Base-by-base conservation (phyloP, 2,797 vertebrate species). In the Leuciscus waleckii region DNA sequence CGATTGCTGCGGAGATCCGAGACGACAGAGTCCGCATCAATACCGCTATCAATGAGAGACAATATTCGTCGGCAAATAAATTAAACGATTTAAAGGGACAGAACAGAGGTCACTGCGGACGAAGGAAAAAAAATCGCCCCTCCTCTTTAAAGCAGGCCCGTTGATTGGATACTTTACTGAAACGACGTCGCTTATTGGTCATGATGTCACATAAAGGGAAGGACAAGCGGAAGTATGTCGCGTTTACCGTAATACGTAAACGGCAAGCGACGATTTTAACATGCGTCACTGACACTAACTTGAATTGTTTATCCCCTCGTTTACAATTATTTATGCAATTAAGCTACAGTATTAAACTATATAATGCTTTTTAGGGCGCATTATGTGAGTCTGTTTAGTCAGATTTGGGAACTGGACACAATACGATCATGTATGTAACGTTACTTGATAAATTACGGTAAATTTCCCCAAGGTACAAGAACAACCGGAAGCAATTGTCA, bases 41-140 rank as follows among this genome's bases (percentile, higher is more conserved):
- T 29, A 6, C 35, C 41, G 86, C 69, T 70, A 29, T 75, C 16
- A 7, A 7, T 54, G 43, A 21, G 81, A 9, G 77, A 85, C 81
- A n/a, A 9, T 37, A 61, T 82, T 61, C 70, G 80, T 89, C 85
- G 84, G 87, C 87, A 14, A 49, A 90, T 78, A 5, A 14, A 26
- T 43, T 81, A 73, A 32, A 3, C 16, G 4, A 81, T 86, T 92
- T 91, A 92, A 92, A 92, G 91, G 81, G 84, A 86, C 67, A 68
- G 91, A 94, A 93, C 67, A 70, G 91, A 94, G 93, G 93, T 92
- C 93, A 94, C 79, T 80, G 87, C 89, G 93, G 93, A 93, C 91
- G 88, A 92, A 69, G 56, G 26, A 19, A 61, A 69, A 69, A 5
- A 37, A 58, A 2, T 4, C 10, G 65, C 46, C 83, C 49, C 83